Conservation (phyloP, 2,797 vertebrate species). For the Acanthopagrus latus region DNA sequence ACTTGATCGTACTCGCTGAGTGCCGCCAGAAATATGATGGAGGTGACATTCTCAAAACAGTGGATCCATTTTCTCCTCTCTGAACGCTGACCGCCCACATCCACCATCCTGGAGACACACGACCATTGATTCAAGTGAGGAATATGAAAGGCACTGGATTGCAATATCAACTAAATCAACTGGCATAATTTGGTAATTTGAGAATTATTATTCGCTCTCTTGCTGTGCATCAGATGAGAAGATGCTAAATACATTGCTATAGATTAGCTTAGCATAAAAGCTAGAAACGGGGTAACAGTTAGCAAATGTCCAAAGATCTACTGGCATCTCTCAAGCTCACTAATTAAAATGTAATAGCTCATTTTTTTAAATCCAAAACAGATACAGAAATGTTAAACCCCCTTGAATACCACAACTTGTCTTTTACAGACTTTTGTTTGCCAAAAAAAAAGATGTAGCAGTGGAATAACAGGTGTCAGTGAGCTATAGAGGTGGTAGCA, state of each 20-base stretch:
- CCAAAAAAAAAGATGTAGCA: too few species aligned
- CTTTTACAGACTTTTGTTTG: too few species aligned
- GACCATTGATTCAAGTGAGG: background rate
- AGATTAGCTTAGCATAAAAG: background rate
- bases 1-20: constrained; percentile 94
- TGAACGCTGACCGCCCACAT: constrained; percentile 92
- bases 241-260: background rate
- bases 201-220: constrained; percentile 1
- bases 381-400: too few species aligned
- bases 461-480: too few species aligned
- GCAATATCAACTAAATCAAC: background rate
- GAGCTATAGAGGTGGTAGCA: too few species aligned
- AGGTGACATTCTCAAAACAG: constrained; percentile 92
- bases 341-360: background rate
- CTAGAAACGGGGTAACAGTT: background rate
- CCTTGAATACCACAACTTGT: too few species aligned
- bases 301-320: background rate
- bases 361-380: too few species aligned
- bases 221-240: background rate
- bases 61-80: constrained; percentile 95
- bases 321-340: background rate
- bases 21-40: constrained; percentile 91
- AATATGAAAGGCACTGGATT: background rate
- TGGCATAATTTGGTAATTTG: background rate
- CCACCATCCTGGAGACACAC: constrained; percentile 88